Percentiles rank a stretch among this genome's conserved stretches.
Conservation (phyloP, 2,113 vertebrate species). For the Neotoma lepida region DNA sequence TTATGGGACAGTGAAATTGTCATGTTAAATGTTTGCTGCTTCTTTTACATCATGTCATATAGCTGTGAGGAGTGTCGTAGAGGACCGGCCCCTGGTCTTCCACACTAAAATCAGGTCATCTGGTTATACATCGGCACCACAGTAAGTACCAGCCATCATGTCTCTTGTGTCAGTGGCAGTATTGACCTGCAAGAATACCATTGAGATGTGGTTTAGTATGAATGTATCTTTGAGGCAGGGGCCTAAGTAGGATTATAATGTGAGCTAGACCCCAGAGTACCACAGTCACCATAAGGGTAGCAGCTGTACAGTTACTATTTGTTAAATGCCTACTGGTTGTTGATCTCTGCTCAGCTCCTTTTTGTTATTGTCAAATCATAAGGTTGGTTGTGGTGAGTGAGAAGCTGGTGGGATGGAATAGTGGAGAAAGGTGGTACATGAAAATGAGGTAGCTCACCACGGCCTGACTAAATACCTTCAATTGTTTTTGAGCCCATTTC, state of each 20-base stretch:
- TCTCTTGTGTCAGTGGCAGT: neutral
- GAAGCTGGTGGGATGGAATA: too few relatives aligned
- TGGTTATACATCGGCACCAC: slow-evolving; percentile 87
- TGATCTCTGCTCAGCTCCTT: rapidly evolving
- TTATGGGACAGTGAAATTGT: neutral
- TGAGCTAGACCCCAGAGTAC: neutral
- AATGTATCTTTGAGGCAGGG: neutral
- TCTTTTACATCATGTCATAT: neutral
- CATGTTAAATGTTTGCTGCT: rapidly evolving
- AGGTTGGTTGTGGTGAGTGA: neutral
- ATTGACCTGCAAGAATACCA: neutral
- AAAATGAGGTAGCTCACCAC: rapidly evolving
- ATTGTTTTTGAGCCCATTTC: neutral
- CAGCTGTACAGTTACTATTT: rapidly evolving
- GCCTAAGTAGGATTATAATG: rapidly evolving
- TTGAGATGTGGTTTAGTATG: neutral
- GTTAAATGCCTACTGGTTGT: rapidly evolving
- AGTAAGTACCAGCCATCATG: slow-evolving; percentile 80
- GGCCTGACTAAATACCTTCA: too few relatives aligned
- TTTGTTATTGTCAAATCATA: neutral
- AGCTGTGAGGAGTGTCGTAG: slow-evolving; percentile 79
- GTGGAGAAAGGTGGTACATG: rapidly evolving
- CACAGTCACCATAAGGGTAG: neutral
- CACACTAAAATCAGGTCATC: slow-evolving; percentile 91
- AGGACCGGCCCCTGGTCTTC: slow-evolving; percentile 91